Evolutionary conservation across 1,140 invertebrate genomes (phyloP), one percentile per base, ranked within the genome.

Genomic region (Dufourea novaeangliae): DNA sequence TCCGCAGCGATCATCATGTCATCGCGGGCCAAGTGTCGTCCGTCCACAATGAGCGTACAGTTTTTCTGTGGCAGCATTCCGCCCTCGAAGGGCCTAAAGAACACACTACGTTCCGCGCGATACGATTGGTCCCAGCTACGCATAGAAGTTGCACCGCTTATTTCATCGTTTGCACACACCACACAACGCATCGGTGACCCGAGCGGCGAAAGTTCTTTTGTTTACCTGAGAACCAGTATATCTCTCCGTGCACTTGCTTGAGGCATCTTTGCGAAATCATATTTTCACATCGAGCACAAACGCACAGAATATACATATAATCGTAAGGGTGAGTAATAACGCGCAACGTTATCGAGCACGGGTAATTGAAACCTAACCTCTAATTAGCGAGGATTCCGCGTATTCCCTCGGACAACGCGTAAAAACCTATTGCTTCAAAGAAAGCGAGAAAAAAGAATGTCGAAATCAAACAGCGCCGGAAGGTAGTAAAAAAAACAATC

Each of bases 191-290:
- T 66, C 69, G 54, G 59, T 79, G 76, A 83, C 70, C 80, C 17
- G 54, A 66, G 80, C 71, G 44, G 82, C 71, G 81, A 84, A 84
- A 84, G 80, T 84, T 83, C 82, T 83, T 84, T 84, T 84, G 82
- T 84, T 80, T 56, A 64, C 61, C 73, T 68, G 62, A 70, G 67
- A 84, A 84, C 63, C 54, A 52, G 72, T 59, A 61, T 79, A 46
- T 72, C n/a, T n/a, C n/a, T n/a, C n/a, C 86, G 83, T 87, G 79
- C 70, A 85, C 82, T 90, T 80, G 79, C 79, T 81, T 79, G 84
- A 85, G 83, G 67, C 71, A 78, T 57, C 79, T 88, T 90, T 88
- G 75, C 88, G 83, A 89, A 90, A 89, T 81, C 87, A 86, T 78
- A 79, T 80, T 82, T 50, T 79, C 62, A 71, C 54, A 67, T 74